A percentile compares a stretch with the other conserved stretches of the same genome.
Conservation (phyloP, 2,797 vertebrate species). For the Pitangus sulphuratus region DNA sequence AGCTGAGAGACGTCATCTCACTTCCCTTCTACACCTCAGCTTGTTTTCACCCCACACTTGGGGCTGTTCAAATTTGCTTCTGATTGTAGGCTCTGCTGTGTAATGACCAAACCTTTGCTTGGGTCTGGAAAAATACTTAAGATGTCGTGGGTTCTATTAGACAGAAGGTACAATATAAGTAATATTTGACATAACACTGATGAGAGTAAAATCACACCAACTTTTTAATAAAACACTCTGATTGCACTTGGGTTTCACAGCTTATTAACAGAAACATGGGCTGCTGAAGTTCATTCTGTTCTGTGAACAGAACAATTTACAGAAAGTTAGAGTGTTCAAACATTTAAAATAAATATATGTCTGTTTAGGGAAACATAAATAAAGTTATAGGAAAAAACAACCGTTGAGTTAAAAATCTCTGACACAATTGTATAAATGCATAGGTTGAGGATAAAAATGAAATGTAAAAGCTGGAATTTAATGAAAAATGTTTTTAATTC, state of each 20-base stretch:
- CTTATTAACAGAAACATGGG: background rate
- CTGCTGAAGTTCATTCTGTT: background rate
- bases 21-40: background rate
- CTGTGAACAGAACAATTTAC: background rate
- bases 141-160: background rate
- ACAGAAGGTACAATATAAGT: background rate
- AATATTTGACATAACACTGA: background rate
- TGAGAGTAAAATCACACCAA: background rate
- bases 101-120: background rate
- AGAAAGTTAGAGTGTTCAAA: background rate
- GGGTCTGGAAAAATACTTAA: background rate
- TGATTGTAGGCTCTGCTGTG: background rate
- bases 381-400: background rate
- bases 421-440: background rate
- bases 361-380: background rate
- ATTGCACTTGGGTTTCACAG: background rate
- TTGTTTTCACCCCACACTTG: fast-evolving
- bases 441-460: background rate
- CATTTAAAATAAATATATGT: background rate
- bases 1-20: background rate
- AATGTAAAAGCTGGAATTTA: background rate
- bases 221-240: background rate
- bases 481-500: background rate
- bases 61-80: background rate
- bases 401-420: background rate